A percentile compares a stretch with the other conserved stretches of the same genome.
Evolutionary conservation across 1,140 invertebrate genomes (phyloP).

Genomic region (Hesperophylax magnus): DNA sequence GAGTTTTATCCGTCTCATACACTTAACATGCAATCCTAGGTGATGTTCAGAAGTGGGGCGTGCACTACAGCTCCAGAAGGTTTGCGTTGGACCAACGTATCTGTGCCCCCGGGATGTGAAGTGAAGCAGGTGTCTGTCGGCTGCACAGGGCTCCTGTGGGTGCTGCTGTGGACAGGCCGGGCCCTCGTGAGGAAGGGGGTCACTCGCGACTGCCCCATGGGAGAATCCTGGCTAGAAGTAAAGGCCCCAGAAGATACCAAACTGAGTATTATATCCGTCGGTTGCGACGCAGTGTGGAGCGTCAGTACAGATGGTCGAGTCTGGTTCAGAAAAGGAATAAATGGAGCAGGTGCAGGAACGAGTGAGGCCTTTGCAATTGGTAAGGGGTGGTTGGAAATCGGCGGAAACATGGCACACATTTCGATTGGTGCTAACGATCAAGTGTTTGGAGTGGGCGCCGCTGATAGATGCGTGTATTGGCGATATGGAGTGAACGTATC

Average conservation of each 20-base stretch:
- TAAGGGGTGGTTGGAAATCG: constrained; percentile 87
- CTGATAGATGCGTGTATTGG: constrained; percentile 84
- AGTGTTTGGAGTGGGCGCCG: constrained; percentile 73
- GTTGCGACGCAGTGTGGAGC: constrained; percentile 89
- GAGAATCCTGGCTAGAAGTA: constrained; percentile 86
- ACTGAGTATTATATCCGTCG: constrained; percentile 85
- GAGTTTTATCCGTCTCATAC: too few relatives aligned
- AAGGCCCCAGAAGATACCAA: constrained; percentile 77
- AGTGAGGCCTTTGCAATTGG: constrained; percentile 82
- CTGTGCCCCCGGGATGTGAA: constrained; percentile 82
- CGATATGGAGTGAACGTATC: constrained; percentile 81
- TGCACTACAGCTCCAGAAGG: constrained; percentile 87
- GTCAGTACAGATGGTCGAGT: constrained; percentile 86
- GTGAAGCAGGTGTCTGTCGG: constrained; percentile 88
- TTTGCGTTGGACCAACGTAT: constrained; percentile 83
- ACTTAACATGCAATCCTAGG: constrained; percentile 63
- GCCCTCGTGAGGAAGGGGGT: constrained; percentile 85
- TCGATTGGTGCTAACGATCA: constrained; percentile 92
- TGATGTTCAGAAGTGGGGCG: constrained; percentile 88
- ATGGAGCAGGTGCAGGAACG: constrained; percentile 77
- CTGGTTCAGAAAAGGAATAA: constrained; percentile 92
- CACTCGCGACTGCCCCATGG: constrained; percentile 80
- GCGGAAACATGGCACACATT: constrained; percentile 85
- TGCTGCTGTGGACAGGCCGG: constrained; percentile 84
- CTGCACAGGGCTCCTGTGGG: constrained; percentile 88